phyloP scores from a whole-genome alignment of 2,113 vertebrate genomes.

The Labrus mixtus region DNA sequence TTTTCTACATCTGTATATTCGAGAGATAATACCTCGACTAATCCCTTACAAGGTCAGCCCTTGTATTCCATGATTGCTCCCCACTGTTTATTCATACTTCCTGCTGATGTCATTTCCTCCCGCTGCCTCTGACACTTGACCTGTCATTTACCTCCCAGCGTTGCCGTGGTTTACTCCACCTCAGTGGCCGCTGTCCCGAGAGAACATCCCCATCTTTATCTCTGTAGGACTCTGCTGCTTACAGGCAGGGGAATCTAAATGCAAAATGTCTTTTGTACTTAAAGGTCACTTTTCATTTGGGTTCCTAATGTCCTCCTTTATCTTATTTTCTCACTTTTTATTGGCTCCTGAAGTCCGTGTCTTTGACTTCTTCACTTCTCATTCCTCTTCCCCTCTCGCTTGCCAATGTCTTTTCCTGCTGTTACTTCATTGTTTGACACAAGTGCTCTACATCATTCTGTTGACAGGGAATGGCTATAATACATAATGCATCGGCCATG shows the following conservation, averaged over 20 bases:
- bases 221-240: conserved; percentile 63
- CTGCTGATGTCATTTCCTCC: conserved; percentile 82
- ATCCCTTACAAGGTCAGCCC: conserved; percentile 80
- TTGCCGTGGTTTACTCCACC: conserved; percentile 59
- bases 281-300: conserved; percentile 76
- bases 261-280: conserved; percentile 72
- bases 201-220: conserved; percentile 73
- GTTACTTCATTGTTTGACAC: conserved; percentile 48
- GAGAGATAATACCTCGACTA: conserved; percentile 73
- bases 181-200: conserved; percentile 50
- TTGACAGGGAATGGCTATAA: conserved; percentile 52
- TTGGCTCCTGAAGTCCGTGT: conserved; percentile 16
- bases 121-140: conserved; percentile 72
- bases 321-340: conserved; percentile 33
- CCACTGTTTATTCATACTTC: conserved; percentile 83
- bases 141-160: conserved; percentile 79
- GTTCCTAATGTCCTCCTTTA: conserved; percentile 45
- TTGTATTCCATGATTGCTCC: conserved; percentile 78
- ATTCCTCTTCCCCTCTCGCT: neutral
- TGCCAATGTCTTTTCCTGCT: conserved; percentile 46
- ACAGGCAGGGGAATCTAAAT: conserved; percentile 74
- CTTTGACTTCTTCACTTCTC: conserved; percentile 5
- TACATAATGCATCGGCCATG: conserved; percentile 39
- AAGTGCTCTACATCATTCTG: conserved; percentile 53
- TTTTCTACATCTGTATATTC: conserved; percentile 77